phyloP scores from a whole-genome alignment of 1,140 invertebrate species.

The Drosophila oshimai region DNA sequence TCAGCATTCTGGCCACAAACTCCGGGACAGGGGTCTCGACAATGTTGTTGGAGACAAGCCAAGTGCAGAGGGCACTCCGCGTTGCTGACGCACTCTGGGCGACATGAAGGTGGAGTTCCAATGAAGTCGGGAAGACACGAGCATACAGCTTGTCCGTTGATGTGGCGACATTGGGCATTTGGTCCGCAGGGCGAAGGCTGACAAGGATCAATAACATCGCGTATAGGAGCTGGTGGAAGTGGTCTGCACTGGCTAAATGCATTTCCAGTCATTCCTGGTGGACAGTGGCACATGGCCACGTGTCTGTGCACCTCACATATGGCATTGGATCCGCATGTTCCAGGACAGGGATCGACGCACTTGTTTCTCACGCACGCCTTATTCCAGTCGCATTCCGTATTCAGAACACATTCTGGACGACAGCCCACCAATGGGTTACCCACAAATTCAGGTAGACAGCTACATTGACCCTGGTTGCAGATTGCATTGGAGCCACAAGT shows the following conservation, averaged over 20 bases:
- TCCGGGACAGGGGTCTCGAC: slow-evolving; percentile 85
- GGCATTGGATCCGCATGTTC: slow-evolving; percentile 88
- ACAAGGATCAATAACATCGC: slow-evolving; percentile 83
- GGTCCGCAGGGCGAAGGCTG: slow-evolving; percentile 85
- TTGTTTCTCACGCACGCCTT: slow-evolving; percentile 89
- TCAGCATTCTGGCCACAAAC: slow-evolving; percentile 88
- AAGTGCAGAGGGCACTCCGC: slow-evolving; percentile 84
- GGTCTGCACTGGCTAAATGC: slow-evolving; percentile 63
- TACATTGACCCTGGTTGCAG: slow-evolving; percentile 84
- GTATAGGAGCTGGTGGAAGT: slow-evolving; percentile 56
- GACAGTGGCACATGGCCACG: slow-evolving; percentile 74
- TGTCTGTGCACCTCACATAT: slow-evolving; percentile 91
- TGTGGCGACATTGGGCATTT: slow-evolving; percentile 84
- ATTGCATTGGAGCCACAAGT: slow-evolving; percentile 87
- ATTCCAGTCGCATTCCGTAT: slow-evolving; percentile 89
- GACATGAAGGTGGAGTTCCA: slow-evolving; percentile 84
- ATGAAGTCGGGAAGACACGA: slow-evolving; percentile 83
- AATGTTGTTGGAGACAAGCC: slow-evolving; percentile 85
- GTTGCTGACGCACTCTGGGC: slow-evolving; percentile 85
- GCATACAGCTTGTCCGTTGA: slow-evolving; percentile 83
- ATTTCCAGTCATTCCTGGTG: slow-evolving; percentile 69
- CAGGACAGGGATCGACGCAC: slow-evolving; percentile 89
- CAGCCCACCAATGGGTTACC: slow-evolving; percentile 88
- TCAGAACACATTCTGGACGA: slow-evolving; percentile 92
- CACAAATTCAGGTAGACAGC: slow-evolving; percentile 86